Conservation (phyloP, 2,797 vertebrate species). For the Helicolenus hilgendorfi region DNA sequence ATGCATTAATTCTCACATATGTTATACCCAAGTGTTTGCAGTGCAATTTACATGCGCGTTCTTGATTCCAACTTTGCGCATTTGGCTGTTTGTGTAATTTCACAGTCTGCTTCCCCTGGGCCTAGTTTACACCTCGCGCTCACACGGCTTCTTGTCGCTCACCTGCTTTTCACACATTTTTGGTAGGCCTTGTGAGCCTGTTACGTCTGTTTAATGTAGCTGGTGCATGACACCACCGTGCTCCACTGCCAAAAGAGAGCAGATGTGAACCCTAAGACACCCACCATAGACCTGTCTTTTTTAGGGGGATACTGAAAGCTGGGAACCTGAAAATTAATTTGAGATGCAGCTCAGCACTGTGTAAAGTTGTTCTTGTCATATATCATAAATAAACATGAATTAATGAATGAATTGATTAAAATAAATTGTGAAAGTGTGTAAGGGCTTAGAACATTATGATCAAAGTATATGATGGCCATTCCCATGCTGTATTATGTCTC, state of each 20-base stretch:
- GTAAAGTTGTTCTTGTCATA: no score
- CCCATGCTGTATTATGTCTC: no score
- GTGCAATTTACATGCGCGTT: background rate
- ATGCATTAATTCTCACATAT: slow-evolving; percentile 2
- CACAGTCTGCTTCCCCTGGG: slow-evolving; percentile 24
- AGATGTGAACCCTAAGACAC: background rate
- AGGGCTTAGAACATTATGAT: no score
- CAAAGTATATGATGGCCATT: no score
- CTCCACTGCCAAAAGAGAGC: background rate
- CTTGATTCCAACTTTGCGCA: slow-evolving; percentile 6
- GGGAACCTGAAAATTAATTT: no score
- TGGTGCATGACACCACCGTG: background rate
- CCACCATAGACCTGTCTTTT: no score
- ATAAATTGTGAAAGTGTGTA: no score
- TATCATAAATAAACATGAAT: no score
- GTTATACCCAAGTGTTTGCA: background rate
- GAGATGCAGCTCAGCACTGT: no score
- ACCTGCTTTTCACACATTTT: slow-evolving; percentile 65
- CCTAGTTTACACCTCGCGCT: slow-evolving; percentile 62
- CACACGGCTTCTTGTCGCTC: slow-evolving; percentile 26
- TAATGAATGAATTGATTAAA: no score
- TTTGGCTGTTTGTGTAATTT: slow-evolving; percentile 52
- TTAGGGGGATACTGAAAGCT: no score
- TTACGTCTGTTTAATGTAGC: slow-evolving; percentile 30
- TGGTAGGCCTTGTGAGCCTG: slow-evolving; percentile 32